Evolutionary conservation across 2,113 vertebrate species (phyloP).

Genomic region (Synodontis membranacea): DNA sequence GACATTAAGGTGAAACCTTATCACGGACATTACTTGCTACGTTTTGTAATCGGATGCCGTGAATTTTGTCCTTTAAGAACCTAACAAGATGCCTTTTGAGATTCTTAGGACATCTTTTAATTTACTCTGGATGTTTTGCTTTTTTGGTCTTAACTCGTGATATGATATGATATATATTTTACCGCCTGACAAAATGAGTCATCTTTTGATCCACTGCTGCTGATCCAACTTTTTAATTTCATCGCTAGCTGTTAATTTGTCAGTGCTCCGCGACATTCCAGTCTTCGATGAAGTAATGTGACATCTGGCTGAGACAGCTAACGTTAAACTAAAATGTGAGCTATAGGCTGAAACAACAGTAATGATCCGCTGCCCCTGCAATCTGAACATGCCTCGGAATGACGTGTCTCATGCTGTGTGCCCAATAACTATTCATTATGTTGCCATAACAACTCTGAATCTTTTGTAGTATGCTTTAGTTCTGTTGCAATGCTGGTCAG

Average conservation of each 20-base stretch:
- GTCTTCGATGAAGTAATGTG: not conserved
- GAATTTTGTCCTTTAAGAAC: not conserved
- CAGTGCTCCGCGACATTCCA: not conserved
- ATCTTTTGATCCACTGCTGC: not conserved
- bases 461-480: constrained; percentile 2
- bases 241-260: not conserved
- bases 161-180: not conserved
- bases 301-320: not conserved
- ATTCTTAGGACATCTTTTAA: not conserved
- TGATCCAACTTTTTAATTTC: constrained; percentile 1
- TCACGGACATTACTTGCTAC: not conserved
- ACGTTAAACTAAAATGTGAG: not conserved
- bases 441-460: constrained; percentile 43
- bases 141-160: no score
- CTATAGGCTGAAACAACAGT: not conserved
- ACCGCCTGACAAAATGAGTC: not conserved
- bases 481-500: constrained; percentile 21
- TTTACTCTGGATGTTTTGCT: not conserved
- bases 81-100: not conserved
- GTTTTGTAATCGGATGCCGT: not conserved
- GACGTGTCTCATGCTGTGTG: constrained; percentile 31
- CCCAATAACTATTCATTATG: constrained; percentile 43
- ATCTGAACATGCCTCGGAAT: constrained; percentile 41
- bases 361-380: constrained; percentile 6
- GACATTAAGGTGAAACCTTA: constrained; percentile 89